Base-by-base conservation (phyloP, 2,888 invertebrate genomes). In the Philhelius pedissequus region DNA sequence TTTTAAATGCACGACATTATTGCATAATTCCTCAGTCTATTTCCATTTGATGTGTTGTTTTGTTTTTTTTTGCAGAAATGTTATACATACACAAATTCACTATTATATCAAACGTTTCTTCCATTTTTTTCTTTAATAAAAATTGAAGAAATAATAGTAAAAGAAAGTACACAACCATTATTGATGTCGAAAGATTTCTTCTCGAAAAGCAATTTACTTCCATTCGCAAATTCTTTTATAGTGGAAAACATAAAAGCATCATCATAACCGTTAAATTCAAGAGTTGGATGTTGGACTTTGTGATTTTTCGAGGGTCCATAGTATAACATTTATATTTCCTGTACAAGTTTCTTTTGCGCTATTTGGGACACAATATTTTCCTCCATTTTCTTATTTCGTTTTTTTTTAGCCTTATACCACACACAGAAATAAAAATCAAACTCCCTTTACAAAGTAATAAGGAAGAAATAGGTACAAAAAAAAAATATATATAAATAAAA, bases 161-260 rank as follows among this genome's bases (percentile, higher is more conserved):
- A 84, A 84, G 76, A 84, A 84, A 79, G 70, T 76, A 79, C 71
- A 79, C 71, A 79, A 60, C 79, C 66, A 68, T 80, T 84, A 84
- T 84, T 76, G 79, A 84, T 80, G 80, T 76, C 66, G 54, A 84
- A 75, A 71, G 50, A 71, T 80, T 80, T 35, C 43, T 80, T 48
- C 40, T 62, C 71, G 50, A 75, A 80, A 75, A 68, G 54, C 58
- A 68, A 76, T 76, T 68, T 79, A 45, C 66, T 76, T 32, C 11
- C 11, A 35, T 54, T n/a, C n/a, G 13, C 1, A 35, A 20, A 20
- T 35, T 56, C 20, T 20, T 32, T 56, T 35, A 79, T 62, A 62
- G 68, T 43, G 56, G 76, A 84, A 75, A 79, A 84, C 84, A 84
- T 84, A 84, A 84, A 84, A 79, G 84, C 79, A 64, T 64, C 56